A percentile compares a stretch with the other conserved stretches of the same genome.
These are phyloP conservation scores for Siderastrea radians DNA, from an alignment of 92 coral and sea anemone genomes.

Conservation along the genomic window DNA sequence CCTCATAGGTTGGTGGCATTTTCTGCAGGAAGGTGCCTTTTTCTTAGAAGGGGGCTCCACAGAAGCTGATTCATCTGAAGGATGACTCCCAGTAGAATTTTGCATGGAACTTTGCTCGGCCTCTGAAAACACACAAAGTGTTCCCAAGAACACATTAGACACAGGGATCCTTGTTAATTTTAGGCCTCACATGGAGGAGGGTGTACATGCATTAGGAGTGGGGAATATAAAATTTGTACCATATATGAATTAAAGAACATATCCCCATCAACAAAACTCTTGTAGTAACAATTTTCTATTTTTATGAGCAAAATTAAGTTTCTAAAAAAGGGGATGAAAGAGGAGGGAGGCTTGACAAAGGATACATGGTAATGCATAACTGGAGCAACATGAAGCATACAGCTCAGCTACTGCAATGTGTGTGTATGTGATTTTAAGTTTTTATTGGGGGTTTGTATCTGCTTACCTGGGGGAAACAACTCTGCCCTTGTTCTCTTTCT, in stretches of 20 bases:
- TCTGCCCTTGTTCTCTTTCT: constrained; percentile 14
- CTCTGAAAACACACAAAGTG: neutral
- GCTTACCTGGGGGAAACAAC: constrained; percentile 32
- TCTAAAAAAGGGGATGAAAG: neutral
- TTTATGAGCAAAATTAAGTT: neutral
- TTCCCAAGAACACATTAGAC: neutral
- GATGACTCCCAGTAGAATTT: neutral
- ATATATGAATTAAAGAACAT: neutral
- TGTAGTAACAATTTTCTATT: no score
- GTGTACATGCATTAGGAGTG: neutral
- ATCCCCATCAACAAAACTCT: neutral
- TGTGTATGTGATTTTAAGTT: neutral
- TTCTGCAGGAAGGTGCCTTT: neutral
- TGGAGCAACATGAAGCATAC: no score
- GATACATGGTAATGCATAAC: neutral
- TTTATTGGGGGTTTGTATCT: neutral
- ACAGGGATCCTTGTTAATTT: neutral
- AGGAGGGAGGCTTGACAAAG: constrained; percentile 1
- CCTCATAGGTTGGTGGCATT: constrained; percentile 9
- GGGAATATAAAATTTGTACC: neutral
- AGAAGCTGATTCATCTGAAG: neutral
- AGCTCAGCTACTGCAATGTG: neutral
- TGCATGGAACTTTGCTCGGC: constrained; percentile 19
- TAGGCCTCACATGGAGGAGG: neutral
- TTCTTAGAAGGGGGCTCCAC: neutral